phyloP scores from a whole-genome alignment of 2,113 vertebrate genomes.

The Etia nguti region DNA sequence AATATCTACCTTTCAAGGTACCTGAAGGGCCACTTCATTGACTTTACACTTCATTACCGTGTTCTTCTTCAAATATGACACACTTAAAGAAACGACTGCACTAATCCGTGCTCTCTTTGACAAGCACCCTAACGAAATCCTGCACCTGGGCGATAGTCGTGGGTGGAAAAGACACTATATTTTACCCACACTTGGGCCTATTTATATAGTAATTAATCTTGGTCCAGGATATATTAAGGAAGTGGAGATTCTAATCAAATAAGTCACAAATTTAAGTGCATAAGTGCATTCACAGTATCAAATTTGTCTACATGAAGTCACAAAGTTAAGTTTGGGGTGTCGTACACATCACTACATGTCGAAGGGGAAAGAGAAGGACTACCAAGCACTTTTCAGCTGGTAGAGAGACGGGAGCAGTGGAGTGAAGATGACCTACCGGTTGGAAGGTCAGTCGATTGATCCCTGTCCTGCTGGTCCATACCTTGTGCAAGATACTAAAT shows the following conservation, averaged over 20 bases:
- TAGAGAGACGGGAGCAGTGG: neutral
- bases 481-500: neutral
- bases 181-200: neutral
- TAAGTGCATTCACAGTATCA: neutral
- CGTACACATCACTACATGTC: rapidly evolving
- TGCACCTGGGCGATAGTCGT: neutral
- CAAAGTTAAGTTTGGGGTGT: neutral
- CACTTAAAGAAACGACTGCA: neutral
- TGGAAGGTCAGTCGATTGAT: neutral
- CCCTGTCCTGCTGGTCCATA: neutral
- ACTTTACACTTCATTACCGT: neutral
- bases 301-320: neutral
- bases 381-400: neutral
- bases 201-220: neutral
- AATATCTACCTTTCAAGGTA: neutral
- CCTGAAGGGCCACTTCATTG: neutral
- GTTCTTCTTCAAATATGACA: neutral
- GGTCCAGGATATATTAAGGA: neutral
- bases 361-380: neutral
- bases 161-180: neutral
- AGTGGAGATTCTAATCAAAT: neutral
- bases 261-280: rapidly evolving
- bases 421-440: neutral
- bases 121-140: neutral
- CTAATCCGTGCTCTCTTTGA: neutral